phyloP scores from a whole-genome alignment of 2,888 invertebrate genomes.

The Xanthia icteritia region DNA sequence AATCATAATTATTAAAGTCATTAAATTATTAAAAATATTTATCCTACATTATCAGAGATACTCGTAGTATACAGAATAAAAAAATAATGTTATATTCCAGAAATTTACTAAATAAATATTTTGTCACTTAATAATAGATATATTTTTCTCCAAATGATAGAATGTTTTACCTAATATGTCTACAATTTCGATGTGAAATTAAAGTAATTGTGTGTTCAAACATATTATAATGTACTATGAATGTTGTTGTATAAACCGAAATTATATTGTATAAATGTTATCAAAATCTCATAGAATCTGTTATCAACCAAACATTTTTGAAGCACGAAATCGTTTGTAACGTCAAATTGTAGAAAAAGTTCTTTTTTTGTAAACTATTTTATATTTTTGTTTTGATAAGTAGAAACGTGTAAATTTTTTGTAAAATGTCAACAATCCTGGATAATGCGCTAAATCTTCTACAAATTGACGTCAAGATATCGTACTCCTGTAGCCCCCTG shows the following conservation, averaged over 20 bases:
- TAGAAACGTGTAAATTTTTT: background rate
- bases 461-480: constrained; percentile 48
- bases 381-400: background rate
- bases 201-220: constrained; percentile 84
- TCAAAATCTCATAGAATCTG: constrained; percentile 65
- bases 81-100: constrained; percentile 82
- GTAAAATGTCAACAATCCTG: background rate
- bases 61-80: constrained; percentile 76
- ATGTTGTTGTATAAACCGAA: constrained; percentile 81
- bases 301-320: constrained; percentile 59
- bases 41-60: constrained; percentile 76
- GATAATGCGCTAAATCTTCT: constrained; percentile 28
- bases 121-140: constrained; percentile 74
- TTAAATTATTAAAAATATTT: constrained; percentile 71
- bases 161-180: constrained; percentile 81
- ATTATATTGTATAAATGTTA: constrained; percentile 76
- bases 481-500: constrained; percentile 36
- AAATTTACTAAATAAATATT: constrained; percentile 79
- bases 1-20: constrained; percentile 63
- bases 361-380: background rate
- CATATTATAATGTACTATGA: constrained; percentile 79
- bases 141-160: constrained; percentile 83
- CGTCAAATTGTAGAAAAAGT: constrained; percentile 61
- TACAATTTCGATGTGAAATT: constrained; percentile 85
- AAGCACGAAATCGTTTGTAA: constrained; percentile 49